Conservation (phyloP, 2,797 vertebrate genomes). For the Diplodus sargus region DNA sequence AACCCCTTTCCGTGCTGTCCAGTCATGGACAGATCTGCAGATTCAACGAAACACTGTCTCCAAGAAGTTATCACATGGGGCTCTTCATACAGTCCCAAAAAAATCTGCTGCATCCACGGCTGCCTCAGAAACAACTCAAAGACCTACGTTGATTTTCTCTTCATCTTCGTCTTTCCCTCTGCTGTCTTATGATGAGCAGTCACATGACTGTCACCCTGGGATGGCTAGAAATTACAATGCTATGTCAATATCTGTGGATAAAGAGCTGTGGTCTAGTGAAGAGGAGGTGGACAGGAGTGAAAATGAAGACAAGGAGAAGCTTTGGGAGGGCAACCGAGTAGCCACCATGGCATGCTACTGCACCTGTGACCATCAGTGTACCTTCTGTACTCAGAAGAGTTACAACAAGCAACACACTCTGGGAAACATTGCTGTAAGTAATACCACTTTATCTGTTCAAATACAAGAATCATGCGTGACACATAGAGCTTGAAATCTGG, state of each 20-base stretch:
- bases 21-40: constrained; percentile 67
- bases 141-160: constrained; percentile 20
- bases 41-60: constrained; percentile 56
- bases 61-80: constrained; percentile 18
- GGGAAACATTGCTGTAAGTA: constrained; percentile 75
- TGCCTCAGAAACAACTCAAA: constrained; percentile 8
- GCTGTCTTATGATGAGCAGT: constrained; percentile 20
- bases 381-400: constrained; percentile 48
- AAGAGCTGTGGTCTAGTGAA: constrained; percentile 49
- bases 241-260: constrained; percentile 61
- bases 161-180: constrained; percentile 26
- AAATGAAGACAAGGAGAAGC: constrained; percentile 45
- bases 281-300: constrained; percentile 30
- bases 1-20: constrained; percentile 63
- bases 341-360: constrained; percentile 49
- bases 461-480: neutral
- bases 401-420: constrained; percentile 5
- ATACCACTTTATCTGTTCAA: neutral
- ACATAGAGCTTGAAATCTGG: neutral
- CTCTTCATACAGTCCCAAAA: neutral
- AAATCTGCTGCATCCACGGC: neutral
- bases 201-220: constrained; percentile 19
- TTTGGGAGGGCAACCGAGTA: constrained; percentile 48
- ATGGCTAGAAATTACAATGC: constrained; percentile 5
- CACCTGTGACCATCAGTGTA: constrained; percentile 61